A percentile compares a stretch with the other conserved stretches of the same genome.
Evolutionary conservation across 2,888 invertebrate species (phyloP).

Genomic region (Drosophila neonasuta): DNA sequence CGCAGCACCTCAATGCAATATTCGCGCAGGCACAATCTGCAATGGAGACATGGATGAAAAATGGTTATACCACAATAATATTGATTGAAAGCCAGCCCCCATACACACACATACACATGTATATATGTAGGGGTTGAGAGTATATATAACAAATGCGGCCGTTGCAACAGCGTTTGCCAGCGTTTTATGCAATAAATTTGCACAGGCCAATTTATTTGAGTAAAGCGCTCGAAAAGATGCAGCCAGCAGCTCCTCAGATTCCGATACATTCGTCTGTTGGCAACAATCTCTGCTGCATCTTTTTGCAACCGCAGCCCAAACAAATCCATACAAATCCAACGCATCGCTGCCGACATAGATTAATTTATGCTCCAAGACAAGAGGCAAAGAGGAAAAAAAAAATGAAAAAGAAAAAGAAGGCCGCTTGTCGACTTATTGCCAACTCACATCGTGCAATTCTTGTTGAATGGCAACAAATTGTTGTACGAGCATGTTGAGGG

Average conservation of each 20-base stretch:
- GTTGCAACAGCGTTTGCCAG: conserved; percentile 65
- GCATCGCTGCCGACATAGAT: conserved; percentile 64
- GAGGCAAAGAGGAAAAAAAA: not conserved
- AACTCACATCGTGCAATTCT: conserved; percentile 38
- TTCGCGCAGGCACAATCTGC: conserved; percentile 93
- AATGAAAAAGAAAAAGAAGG: conserved; percentile 23
- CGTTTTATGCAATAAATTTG: conserved; percentile 72
- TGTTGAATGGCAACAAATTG: conserved; percentile 67
- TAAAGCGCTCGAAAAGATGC: conserved; percentile 56
- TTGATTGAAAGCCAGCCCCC: conserved; percentile 67
- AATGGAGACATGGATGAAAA: conserved; percentile 64
- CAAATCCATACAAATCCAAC: conserved; percentile 55
- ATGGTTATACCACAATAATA: conserved; percentile 75
- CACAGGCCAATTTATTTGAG: conserved; percentile 71
- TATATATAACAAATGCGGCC: conserved; percentile 57
- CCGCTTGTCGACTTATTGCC: conserved; percentile 61
- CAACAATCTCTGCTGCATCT: conserved; percentile 57
- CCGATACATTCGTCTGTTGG: conserved; percentile 23
- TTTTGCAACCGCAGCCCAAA: conserved; percentile 56
- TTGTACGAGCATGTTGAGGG: conserved; percentile 47
- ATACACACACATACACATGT: conserved; percentile 10
- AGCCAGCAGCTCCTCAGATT: conserved; percentile 15
- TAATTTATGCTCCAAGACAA: conserved; percentile 63
- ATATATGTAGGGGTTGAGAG: conserved; percentile 4
- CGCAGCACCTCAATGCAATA: conserved; percentile 96